Conservation (phyloP, 2,888 invertebrate species). For the Pterobdella sp. region DNA sequence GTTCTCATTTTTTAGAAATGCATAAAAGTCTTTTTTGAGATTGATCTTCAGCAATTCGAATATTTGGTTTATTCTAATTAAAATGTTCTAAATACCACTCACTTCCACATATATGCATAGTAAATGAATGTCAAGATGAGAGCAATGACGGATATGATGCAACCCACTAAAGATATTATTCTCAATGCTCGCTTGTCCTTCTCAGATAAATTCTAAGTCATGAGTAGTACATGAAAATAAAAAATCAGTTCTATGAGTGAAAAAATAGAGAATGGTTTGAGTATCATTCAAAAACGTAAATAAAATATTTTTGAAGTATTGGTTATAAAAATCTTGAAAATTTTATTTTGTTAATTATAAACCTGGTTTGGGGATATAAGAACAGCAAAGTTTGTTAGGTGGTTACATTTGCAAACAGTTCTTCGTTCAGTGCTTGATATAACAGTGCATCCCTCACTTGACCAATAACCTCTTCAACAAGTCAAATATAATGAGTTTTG, state of each 20-base stretch:
- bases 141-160: slow-evolving; percentile 38
- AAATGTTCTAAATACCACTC: slow-evolving; percentile 26
- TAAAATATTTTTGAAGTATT: no score
- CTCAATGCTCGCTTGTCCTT: slow-evolving; percentile 30
- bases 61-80: not conserved
- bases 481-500: no score
- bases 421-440: slow-evolving; percentile 13
- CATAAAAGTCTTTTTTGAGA: not conserved
- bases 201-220: not conserved
- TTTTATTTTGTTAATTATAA: not conserved
- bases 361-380: slow-evolving; percentile 34
- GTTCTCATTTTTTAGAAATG: no score
- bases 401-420: slow-evolving; percentile 36
- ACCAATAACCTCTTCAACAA: slow-evolving; percentile 37
- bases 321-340: no score
- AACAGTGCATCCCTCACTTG: slow-evolving; percentile 33
- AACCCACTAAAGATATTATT: slow-evolving; percentile 39
- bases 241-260: no score
- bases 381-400: slow-evolving; percentile 39
- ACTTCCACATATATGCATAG: slow-evolving; percentile 39
- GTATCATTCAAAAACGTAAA: not conserved
- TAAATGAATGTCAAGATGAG: slow-evolving; percentile 37
- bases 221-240: no score
- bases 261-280: no score
- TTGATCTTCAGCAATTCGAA: not conserved